Evolutionary conservation across 2,113 vertebrate species (phyloP), one percentile per base, ranked within the genome.

Genomic region (Suncus etruscus): DNA sequence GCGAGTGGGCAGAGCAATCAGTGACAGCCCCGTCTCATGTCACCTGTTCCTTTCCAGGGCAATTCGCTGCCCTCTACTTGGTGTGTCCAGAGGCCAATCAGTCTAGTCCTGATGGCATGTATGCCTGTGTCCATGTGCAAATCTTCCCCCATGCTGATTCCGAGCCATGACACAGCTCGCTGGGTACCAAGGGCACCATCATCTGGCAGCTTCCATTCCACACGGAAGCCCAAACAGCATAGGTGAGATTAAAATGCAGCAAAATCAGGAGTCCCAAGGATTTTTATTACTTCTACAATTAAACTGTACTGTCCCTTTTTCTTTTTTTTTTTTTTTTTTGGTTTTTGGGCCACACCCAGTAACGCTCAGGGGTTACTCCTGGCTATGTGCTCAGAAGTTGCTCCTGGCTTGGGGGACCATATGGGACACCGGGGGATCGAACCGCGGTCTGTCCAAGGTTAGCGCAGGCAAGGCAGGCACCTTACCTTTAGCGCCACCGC

Each of bases 161-260:
- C 73, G 11, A 68, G 78, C 78, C 87, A 32, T 45, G 27, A 5
- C 58, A 16, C 7, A 1, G 1, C n/a, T 2, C 8, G 61, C 0
- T 20, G 78, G 78, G 45, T 15, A 22, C 20, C 70, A 27, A 47
- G 29, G 10, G 39, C 39, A 39, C 22, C 48, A 11, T 3, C 31
- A 22, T 18, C 14, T 4, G 1, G 15, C 0, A 24, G 76, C 58
- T 22, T n/a, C 39, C 70, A 51, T 68, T 12, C 27, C 31, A 10
- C 31, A 3, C 8, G 4, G 18, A 22, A 0, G 3, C 14, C 2
- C 14, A 31, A 6, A 16, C 22, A 0, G 18, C 54, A n/a, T 1
- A 27, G 75, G 25, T 45, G 0, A 12, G 45, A 39, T 39, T 12
- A n/a, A 29, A 54, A 50, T 11, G 15, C 70, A 24, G 32, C 24